Conservation (phyloP, 2,113 vertebrate species). For the Mellivora capensis region DNA sequence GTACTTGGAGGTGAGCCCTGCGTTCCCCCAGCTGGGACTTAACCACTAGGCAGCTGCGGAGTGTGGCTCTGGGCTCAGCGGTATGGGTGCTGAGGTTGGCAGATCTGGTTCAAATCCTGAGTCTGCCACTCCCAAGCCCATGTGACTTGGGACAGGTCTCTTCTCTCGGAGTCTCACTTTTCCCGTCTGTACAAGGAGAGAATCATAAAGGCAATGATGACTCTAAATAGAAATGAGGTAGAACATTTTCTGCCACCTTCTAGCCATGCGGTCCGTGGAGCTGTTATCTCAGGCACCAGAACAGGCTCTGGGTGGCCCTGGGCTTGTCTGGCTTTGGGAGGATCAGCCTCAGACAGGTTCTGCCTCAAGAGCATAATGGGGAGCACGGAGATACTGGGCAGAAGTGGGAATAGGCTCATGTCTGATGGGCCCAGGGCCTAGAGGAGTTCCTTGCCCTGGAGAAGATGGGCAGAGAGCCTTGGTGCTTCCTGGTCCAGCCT, state of each 20-base stretch:
- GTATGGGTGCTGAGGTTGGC: background rate
- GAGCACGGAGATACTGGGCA: background rate
- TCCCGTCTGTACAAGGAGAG: background rate
- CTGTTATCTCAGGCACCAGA: background rate
- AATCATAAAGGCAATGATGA: background rate
- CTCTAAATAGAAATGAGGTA: background rate
- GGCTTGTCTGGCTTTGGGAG: background rate
- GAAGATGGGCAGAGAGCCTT: background rate
- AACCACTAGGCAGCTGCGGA: background rate
- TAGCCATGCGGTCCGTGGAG: rapidly evolving
- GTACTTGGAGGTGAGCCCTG: conserved; percentile 88
- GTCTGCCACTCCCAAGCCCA: background rate
- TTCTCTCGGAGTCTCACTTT: background rate
- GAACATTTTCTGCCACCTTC: background rate
- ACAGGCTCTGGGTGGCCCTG: background rate
- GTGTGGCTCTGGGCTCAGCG: background rate
- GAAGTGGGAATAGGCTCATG: background rate
- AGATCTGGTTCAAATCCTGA: conserved; percentile 10
- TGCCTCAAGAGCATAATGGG: background rate
- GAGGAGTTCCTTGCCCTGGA: background rate
- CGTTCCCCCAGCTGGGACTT: background rate
- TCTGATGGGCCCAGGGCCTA: background rate
- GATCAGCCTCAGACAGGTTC: background rate
- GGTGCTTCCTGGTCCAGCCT: background rate
- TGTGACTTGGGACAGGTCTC: background rate